Evolutionary conservation across 2,113 vertebrate species (phyloP).

Genomic region (Amazona vittata): DNA sequence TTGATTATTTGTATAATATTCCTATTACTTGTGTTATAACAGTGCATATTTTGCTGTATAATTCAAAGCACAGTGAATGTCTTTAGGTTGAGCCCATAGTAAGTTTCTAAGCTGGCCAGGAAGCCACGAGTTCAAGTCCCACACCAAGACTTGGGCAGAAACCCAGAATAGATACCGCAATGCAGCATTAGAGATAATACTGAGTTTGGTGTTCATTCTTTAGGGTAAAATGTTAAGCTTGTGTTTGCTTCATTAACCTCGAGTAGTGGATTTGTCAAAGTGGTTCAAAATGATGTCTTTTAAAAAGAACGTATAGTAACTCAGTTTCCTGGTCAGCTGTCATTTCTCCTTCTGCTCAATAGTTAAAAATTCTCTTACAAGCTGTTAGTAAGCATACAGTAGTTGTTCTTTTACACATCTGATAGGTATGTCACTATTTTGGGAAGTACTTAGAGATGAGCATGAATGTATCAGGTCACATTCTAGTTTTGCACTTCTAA

Average conservation of each 20-base stretch:
- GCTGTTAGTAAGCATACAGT: slow-evolving; percentile 34
- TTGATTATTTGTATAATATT: not conserved
- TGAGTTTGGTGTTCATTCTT: not conserved
- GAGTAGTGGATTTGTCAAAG: not conserved
- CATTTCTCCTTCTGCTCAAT: slow-evolving; percentile 39
- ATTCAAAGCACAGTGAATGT: not conserved
- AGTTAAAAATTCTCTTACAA: slow-evolving; percentile 48
- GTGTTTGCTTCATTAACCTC: slow-evolving; percentile 18
- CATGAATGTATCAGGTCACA: slow-evolving; percentile 47
- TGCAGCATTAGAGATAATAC: slow-evolving; percentile 5
- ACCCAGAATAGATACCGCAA: slow-evolving; percentile 11
- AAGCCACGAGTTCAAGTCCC: not conserved
- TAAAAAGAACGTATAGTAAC: not conserved
- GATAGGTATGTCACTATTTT: slow-evolving; percentile 54
- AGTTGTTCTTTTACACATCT: slow-evolving; percentile 43
- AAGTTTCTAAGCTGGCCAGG: not conserved
- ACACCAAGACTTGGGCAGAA: slow-evolving; percentile 11
- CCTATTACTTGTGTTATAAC: not conserved
- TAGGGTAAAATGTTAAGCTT: not conserved
- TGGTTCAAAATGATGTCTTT: not conserved
- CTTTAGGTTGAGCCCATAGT: not conserved
- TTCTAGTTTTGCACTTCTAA: slow-evolving; percentile 29
- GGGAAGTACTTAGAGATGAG: slow-evolving; percentile 27
- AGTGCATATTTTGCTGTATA: not conserved
- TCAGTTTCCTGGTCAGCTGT: slow-evolving; percentile 46